Evolutionary conservation across 2,888 invertebrate species (phyloP).

Genomic region (Osedax frankpressi): DNA sequence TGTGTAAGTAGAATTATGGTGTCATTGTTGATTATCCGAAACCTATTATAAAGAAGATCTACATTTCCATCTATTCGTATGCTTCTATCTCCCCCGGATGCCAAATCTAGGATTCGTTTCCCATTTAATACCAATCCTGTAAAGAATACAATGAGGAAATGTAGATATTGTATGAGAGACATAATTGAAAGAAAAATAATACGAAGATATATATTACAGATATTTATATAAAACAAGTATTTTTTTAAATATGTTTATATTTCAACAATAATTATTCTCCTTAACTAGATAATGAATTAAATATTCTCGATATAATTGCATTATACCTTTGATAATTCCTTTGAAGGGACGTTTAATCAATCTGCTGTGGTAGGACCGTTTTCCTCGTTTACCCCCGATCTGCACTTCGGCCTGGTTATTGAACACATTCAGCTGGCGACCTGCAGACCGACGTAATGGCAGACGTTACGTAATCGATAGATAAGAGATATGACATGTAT

Average conservation of each 20-base stretch:
- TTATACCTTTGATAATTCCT: conserved; percentile 60
- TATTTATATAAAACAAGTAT: no score
- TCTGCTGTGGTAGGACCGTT: conserved; percentile 9
- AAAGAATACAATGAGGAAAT: not conserved
- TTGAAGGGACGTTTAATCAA: conserved; percentile 63
- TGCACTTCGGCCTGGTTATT: conserved; percentile 79
- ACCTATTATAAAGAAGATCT: not conserved
- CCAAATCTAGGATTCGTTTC: conserved; percentile 65
- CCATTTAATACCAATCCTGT: conserved; percentile 74
- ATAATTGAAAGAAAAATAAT: no score
- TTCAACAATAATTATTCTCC: no score
- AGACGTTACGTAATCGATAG: no score
- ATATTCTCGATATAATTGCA: no score
- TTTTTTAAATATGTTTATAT: no score
- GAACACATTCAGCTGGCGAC: conserved; percentile 71
- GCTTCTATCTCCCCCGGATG: conserved; percentile 65
- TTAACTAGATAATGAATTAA: no score
- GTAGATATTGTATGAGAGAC: not conserved
- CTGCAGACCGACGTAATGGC: no score
- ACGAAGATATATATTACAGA: no score
- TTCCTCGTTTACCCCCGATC: conserved; percentile 61
- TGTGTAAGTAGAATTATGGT: no score
- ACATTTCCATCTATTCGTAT: conserved; percentile 71
- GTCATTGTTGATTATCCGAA: no score
- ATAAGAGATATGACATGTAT: no score